Percentiles rank a stretch among this genome's conserved stretches.
phyloP scores from a whole-genome alignment of 2,113 vertebrate species.

The Macrotus californicus region DNA sequence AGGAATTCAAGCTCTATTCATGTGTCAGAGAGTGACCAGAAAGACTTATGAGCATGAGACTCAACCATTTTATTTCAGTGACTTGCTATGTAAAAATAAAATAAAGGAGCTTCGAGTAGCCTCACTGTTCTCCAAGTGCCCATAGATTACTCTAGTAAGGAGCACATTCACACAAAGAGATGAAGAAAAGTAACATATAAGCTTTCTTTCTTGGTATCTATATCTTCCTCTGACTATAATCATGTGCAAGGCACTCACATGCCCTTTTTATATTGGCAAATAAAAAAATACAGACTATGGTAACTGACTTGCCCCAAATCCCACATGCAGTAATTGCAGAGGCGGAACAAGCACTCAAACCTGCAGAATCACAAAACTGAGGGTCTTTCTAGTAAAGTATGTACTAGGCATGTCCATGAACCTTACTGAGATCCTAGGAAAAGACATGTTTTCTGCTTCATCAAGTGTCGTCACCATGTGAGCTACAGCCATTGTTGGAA shows the following conservation, averaged over 20 bases:
- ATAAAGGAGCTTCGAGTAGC: background rate
- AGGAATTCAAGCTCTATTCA: background rate
- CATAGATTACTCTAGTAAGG: background rate
- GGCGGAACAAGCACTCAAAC: background rate
- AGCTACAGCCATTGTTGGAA: background rate
- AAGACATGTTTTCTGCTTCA: constrained; percentile 26
- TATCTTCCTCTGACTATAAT: background rate
- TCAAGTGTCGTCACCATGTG: background rate
- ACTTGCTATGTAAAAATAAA: background rate
- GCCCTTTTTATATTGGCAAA: background rate
- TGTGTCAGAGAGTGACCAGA: background rate
- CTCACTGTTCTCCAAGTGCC: background rate
- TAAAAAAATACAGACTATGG: background rate
- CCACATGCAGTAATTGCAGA: background rate
- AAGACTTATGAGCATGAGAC: background rate
- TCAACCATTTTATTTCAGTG: background rate
- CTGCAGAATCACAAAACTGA: background rate
- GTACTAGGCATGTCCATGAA: background rate
- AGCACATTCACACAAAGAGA: background rate
- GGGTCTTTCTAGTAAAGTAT: background rate
- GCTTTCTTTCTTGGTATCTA: background rate
- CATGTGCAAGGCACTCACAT: background rate
- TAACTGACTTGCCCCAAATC: background rate
- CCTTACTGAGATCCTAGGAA: background rate
- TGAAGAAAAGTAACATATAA: background rate